A percentile compares a stretch with the other conserved stretches of the same genome.
Conservation (phyloP, 2,888 invertebrate genomes). For the Eristalinus aeneus region DNA sequence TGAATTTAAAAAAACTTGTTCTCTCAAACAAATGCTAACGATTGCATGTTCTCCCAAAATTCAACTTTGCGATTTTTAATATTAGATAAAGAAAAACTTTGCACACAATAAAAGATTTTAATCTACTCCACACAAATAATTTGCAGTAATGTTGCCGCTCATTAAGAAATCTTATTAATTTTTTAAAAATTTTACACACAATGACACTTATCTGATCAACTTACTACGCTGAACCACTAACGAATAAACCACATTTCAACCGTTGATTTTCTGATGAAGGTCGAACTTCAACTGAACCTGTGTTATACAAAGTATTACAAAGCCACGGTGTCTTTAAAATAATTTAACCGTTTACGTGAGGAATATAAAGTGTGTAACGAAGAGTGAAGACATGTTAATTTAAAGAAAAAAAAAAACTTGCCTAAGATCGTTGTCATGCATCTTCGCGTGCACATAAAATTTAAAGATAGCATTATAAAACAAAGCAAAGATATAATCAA, state of each 20-base stretch:
- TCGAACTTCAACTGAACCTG: not conserved
- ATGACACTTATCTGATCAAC: not conserved
- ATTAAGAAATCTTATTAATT: not conserved
- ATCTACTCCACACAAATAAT: too few species aligned
- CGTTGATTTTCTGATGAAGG: not conserved
- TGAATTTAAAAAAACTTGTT: too few species aligned
- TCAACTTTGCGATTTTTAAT: too few species aligned
- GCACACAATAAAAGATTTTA: too few species aligned
- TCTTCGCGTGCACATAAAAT: not conserved
- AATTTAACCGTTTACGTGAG: not conserved
- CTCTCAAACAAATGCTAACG: too few species aligned
- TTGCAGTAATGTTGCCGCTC: not conserved
- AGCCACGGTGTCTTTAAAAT: not conserved
- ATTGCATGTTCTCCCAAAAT: too few species aligned
- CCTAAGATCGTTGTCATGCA: not conserved
- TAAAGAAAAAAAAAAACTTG: not conserved
- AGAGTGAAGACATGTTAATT: not conserved
- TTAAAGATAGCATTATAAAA: not conserved
- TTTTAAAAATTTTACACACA: not conserved
- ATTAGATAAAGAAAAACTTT: too few species aligned
- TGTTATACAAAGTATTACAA: not conserved
- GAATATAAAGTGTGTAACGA: not conserved
- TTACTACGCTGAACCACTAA: not conserved
- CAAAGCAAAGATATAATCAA: not conserved
- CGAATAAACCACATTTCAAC: not conserved